These are phyloP conservation scores for Peromyscus melanophrys DNA, from an alignment of 2,797 vertebrate genomes.

Conservation along the genomic window DNA sequence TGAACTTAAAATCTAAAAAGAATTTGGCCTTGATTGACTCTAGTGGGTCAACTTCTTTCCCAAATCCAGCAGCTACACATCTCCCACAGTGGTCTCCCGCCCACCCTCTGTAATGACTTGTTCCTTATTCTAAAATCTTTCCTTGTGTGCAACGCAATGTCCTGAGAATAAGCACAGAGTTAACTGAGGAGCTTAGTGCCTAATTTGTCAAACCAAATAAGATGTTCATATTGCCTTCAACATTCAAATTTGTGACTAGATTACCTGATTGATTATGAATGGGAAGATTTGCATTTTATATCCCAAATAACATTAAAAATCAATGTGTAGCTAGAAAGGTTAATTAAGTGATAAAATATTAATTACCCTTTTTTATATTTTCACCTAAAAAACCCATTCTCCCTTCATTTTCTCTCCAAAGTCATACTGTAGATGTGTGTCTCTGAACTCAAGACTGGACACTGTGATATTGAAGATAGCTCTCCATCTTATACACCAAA, in stretches of 20 bases:
- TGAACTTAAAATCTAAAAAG: conserved; percentile 20
- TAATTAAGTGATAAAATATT: conserved; percentile 84
- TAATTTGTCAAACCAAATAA: conserved; percentile 71
- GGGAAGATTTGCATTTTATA: conserved; percentile 70
- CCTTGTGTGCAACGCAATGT: conserved; percentile 59
- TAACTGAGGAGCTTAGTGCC: conserved; percentile 56
- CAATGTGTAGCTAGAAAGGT: conserved; percentile 71
- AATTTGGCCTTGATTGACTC: background rate
- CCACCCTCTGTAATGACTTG: conserved; percentile 9
- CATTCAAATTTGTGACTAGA: conserved; percentile 76
- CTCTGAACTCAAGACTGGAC: conserved; percentile 66
- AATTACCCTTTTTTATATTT: conserved; percentile 78
- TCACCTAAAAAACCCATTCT: conserved; percentile 72
- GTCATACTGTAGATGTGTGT: conserved; percentile 33
- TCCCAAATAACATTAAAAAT: conserved; percentile 81
- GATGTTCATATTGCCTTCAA: conserved; percentile 64
- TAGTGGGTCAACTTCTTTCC: background rate
- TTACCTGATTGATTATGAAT: conserved; percentile 81
- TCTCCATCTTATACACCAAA: conserved; percentile 58
- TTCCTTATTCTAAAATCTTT: conserved; percentile 62
- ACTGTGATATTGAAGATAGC: conserved; percentile 76
- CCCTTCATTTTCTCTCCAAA: conserved; percentile 34
- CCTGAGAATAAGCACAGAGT: conserved; percentile 60
- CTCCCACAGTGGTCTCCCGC: background rate
- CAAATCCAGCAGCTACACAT: background rate